These are phyloP conservation scores for Acropternis orthonyx DNA, from an alignment of 2,797 vertebrate species.

Conservation along the genomic window DNA sequence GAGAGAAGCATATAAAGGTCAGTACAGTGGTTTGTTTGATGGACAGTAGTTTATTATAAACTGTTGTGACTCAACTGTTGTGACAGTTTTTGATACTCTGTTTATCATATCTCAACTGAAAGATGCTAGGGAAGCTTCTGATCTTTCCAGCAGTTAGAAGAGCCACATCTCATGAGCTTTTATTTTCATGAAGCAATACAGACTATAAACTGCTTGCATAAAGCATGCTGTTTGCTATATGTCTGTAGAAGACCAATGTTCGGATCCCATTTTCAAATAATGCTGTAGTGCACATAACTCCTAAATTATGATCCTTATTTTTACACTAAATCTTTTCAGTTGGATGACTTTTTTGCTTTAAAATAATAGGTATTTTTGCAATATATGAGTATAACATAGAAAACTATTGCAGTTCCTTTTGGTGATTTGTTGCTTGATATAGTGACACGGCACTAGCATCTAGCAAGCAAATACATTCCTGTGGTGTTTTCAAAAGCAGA, in stretches of 20 bases:
- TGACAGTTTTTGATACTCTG: slow-evolving; percentile 16
- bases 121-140: neutral
- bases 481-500: slow-evolving; percentile 31
- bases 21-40: neutral
- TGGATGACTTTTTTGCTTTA: neutral
- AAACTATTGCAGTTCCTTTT: neutral
- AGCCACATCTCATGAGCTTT: neutral
- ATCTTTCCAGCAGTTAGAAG: neutral
- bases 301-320: neutral
- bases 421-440: slow-evolving; percentile 4
- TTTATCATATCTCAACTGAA: neutral
- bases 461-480: slow-evolving; percentile 2
- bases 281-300: neutral
- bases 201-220: neutral
- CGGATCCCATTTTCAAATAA: neutral
- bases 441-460: neutral
- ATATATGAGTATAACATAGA: neutral
- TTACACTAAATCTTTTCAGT: neutral
- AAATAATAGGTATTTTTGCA: neutral
- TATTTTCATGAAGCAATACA: neutral
- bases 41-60: neutral
- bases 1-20: neutral
- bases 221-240: neutral
- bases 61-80: neutral
- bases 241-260: neutral